Evolutionary conservation across 2,113 vertebrate species (phyloP).

Genomic region (Sinocyclocheilus anophthalmus): DNA sequence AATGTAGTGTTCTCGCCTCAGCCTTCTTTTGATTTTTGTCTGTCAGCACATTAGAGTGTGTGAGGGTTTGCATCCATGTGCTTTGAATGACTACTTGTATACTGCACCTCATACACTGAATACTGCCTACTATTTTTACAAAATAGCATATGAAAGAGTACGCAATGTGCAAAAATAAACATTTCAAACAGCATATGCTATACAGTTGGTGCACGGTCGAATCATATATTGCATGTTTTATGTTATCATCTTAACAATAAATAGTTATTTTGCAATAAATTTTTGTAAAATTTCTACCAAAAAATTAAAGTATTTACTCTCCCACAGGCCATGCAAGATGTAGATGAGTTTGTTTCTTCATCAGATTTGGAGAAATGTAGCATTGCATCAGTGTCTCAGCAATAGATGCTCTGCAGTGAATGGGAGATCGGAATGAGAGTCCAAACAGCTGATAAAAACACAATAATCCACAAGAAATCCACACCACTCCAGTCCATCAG

Average conservation of each 20-base stretch:
- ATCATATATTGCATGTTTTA: not conserved
- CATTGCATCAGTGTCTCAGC: too few relatives aligned
- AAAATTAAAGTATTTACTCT: not conserved
- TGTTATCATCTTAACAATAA: not conserved
- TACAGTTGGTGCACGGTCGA: not conserved
- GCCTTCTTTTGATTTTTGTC: constrained; percentile 25
- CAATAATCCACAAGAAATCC: not conserved
- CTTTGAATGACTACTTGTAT: not conserved
- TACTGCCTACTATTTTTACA: not conserved
- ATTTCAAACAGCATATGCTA: not conserved
- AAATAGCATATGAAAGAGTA: not conserved
- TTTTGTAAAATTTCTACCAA: too few relatives aligned
- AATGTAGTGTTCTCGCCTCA: constrained; percentile 37
- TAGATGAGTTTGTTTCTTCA: too few relatives aligned
- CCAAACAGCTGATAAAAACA: not conserved
- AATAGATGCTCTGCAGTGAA: not conserved
- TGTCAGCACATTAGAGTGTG: constrained; percentile 41
- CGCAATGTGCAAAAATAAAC: not conserved
- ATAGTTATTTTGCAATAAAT: not conserved
- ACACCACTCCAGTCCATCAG: not conserved
- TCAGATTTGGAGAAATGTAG: too few relatives aligned
- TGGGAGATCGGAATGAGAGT: not conserved
- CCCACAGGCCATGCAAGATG: not conserved
- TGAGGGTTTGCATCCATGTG: not conserved
- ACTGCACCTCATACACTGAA: not conserved